Evolutionary conservation across 1,140 invertebrate species (phyloP), one percentile per base, ranked within the genome.

Genomic region (Drusus annulatus): DNA sequence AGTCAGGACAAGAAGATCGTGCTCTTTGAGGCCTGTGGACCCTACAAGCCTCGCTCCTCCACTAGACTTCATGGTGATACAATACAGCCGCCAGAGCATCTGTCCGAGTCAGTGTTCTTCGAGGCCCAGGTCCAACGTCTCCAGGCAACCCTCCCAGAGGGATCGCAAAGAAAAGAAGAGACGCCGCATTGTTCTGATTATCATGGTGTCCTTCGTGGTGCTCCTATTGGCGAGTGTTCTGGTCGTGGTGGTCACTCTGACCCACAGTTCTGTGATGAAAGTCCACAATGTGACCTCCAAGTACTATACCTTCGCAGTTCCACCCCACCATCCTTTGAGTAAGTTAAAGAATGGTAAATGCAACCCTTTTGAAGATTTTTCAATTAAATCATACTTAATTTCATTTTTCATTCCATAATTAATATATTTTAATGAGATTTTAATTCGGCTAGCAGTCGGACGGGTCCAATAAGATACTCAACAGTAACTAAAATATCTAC

Each of bases 181-280:
- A 69, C 91, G 91, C 52, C 90, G 91, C 76, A 92, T 93, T 83
- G 92, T 93, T 45, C 91, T 91, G 82, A 91, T 93, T 76, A 91
- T 94, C 19, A 89, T 94, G 56, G 92, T 90, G 3, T 93, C 92
- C 17, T 94, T 94, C 87, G 86, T 94, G 84, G 93, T 93, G 84
- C 88, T 94, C 81, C 90, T 93, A 56, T 89, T 92, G 79, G 92
- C 93, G 45, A 92, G 93, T 71, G 90, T 94, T 28, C 91, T 94
- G 56, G 93, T 93, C 80, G 93, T 95, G 84, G 91, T 94, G 83
- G 90, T 95, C 82, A 94, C 93, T 50, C 89, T 95, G 81, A 94
- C 93, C 10, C 93, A 94, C 86, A 91, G 91, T 84, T 91, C 88
- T 60, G 89, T 91, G 83, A 87, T 90, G 69, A 90, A 89, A 85